These are phyloP conservation scores for Lytechinus variegatus DNA, from an alignment of 35 echinoderm and acorn worm species.

Conservation along the genomic window DNA sequence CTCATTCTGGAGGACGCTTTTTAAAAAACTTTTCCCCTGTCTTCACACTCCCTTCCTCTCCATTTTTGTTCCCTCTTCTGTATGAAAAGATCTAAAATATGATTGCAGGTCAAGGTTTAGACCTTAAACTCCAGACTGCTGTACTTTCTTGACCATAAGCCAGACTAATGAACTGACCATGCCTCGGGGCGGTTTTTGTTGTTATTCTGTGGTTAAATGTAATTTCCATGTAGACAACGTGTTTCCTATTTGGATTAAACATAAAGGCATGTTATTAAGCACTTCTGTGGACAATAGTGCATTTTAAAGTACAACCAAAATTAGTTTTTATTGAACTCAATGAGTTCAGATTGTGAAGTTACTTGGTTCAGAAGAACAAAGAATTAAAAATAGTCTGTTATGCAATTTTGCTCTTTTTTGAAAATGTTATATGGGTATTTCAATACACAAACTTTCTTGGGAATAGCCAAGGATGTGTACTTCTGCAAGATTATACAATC, in stretches of 20 bases:
- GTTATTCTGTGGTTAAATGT: neutral
- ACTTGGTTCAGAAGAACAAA: too few species aligned
- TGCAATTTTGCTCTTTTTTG: too few species aligned
- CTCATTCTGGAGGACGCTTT: neutral
- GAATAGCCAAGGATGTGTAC: too few species aligned
- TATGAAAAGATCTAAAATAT: neutral
- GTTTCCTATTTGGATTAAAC: constrained; percentile 2
- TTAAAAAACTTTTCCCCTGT: constrained; percentile 7
- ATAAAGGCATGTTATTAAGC: constrained; percentile 5
- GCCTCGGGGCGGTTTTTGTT: neutral
- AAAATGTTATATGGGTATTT: too few species aligned
- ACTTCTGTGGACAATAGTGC: neutral
- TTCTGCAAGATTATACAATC: too few species aligned
- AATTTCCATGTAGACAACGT: constrained; percentile 3
- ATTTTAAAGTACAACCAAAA: too few species aligned
- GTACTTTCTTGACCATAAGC: constrained; percentile 23
- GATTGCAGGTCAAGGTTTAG: constrained; percentile 16
- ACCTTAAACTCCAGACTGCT: constrained; percentile 22
- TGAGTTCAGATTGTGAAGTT: too few species aligned
- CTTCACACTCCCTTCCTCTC: constrained; percentile 8
- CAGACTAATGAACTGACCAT: constrained; percentile 1
- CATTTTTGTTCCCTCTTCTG: neutral
- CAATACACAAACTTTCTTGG: too few species aligned
- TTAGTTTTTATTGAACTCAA: too few species aligned
- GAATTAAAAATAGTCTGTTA: too few species aligned